phyloP scores from a whole-genome alignment of 1,140 invertebrate genomes.

The Zaprionus vittiger region DNA sequence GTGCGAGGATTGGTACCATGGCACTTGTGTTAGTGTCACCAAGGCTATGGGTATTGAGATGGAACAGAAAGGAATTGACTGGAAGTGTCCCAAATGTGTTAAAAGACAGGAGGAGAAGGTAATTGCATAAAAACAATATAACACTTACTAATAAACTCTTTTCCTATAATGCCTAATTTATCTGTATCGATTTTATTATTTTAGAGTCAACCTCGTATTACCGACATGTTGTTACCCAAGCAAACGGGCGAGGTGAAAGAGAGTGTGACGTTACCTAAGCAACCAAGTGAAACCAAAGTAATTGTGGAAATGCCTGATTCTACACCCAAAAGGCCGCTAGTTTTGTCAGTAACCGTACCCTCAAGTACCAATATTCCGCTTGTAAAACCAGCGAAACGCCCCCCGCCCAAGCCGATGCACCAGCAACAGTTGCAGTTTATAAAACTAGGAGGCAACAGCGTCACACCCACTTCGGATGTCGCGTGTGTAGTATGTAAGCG shows the following conservation, averaged over 20 bases:
- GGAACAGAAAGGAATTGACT: constrained; percentile 95
- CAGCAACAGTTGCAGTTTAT: constrained; percentile 65
- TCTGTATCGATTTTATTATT: background rate
- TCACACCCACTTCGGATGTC: constrained; percentile 11
- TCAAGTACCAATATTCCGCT: constrained; percentile 1
- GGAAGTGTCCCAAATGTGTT: constrained; percentile 94
- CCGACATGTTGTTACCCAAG: constrained; percentile 64
- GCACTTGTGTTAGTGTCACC: constrained; percentile 96
- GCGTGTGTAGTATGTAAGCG: constrained; percentile 91
- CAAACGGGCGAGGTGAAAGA: constrained; percentile 8
- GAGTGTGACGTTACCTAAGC: constrained; percentile 23
- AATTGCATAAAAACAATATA: background rate
- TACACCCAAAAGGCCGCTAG: constrained; percentile 21
- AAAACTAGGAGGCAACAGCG: constrained; percentile 42
- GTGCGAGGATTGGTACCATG: constrained; percentile 99
- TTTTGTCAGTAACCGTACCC: constrained; percentile 8
- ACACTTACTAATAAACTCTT: background rate
- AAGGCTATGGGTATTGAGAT: constrained; percentile 95
- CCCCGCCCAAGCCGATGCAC: constrained; percentile 35
- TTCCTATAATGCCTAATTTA: background rate
- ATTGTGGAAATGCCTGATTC: constrained; percentile 17
- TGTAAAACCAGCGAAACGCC: constrained; percentile 26
- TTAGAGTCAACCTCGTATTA: constrained; percentile 72
- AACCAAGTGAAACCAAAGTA: constrained; percentile 47
- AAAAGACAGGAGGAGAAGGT: constrained; percentile 85